Evolutionary conservation across 2,113 vertebrate species (phyloP).

Genomic region (Apistogramma diplotaenia): DNA sequence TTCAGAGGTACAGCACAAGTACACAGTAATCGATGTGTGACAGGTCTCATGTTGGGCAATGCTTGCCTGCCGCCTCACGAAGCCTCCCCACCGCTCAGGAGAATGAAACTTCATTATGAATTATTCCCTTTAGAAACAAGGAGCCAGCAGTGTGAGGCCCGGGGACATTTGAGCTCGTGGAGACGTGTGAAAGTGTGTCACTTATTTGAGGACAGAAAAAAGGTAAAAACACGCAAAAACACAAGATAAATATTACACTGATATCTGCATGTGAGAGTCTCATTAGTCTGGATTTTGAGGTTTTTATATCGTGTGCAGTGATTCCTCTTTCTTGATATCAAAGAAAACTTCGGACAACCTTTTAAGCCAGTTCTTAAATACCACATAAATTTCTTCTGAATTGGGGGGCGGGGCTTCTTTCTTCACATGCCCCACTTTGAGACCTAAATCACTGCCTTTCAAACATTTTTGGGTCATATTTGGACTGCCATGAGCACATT

Average conservation of each 20-base stretch:
- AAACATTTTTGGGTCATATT: conserved; percentile 40
- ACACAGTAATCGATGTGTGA: background rate
- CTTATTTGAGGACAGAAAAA: conserved; percentile 25
- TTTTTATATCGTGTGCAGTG: background rate
- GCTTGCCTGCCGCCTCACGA: background rate
- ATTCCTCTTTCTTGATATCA: background rate
- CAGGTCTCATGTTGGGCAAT: background rate
- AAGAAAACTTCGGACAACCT: background rate
- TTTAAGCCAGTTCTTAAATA: background rate
- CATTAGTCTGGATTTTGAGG: background rate
- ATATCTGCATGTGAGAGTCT: background rate
- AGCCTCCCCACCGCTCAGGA: background rate
- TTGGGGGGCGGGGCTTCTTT: background rate
- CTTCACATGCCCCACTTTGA: conserved; percentile 21
- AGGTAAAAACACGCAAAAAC: background rate
- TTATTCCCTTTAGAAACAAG: conserved; percentile 55
- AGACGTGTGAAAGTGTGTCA: conserved; percentile 38
- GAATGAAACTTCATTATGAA: conserved; percentile 34
- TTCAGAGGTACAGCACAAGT: background rate
- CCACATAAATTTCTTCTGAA: conserved; percentile 1
- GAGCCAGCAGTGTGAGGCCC: background rate
- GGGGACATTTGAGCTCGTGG: conserved; percentile 1
- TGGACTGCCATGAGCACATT: background rate
- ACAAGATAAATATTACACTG: too few relatives aligned
- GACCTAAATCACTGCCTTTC: conserved; percentile 9